A percentile compares a stretch with the other conserved stretches of the same genome.
phyloP scores from a whole-genome alignment of 2,113 vertebrate species.

The Ahaetulla prasina region DNA sequence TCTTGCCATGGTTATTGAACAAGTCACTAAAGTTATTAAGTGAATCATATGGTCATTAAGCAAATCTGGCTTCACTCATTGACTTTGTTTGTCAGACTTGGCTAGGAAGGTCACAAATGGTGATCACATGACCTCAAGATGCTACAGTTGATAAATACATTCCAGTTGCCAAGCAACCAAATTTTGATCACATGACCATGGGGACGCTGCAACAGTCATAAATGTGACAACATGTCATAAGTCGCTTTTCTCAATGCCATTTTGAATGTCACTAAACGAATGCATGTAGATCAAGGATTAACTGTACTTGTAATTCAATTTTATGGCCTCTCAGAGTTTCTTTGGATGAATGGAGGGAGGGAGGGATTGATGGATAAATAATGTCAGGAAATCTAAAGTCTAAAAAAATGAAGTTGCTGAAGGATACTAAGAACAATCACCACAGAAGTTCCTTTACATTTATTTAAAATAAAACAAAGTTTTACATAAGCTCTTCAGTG shows the following conservation, averaged over 20 bases:
- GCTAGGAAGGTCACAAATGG: not conserved
- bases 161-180: not conserved
- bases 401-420: not conserved
- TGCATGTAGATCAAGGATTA: not conserved
- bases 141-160: not conserved
- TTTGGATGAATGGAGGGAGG: not conserved
- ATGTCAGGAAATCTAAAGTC: not conserved
- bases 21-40: not conserved
- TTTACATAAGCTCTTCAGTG: not conserved
- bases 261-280: not conserved
- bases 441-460: not conserved
- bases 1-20: not conserved
- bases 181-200: not conserved
- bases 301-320: not conserved
- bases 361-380: not conserved
- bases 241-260: not conserved
- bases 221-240: not conserved
- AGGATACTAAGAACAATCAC: not conserved
- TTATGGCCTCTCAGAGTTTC: not conserved
- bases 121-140: not conserved
- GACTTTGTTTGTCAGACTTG: not conserved
- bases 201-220: not conserved
- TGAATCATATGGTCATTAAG: not conserved
- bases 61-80: not conserved
- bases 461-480: not conserved